These are phyloP conservation scores for Maconellicoccus hirsutus DNA, from an alignment of 1,140 invertebrate genomes.

Conservation along the genomic window DNA sequence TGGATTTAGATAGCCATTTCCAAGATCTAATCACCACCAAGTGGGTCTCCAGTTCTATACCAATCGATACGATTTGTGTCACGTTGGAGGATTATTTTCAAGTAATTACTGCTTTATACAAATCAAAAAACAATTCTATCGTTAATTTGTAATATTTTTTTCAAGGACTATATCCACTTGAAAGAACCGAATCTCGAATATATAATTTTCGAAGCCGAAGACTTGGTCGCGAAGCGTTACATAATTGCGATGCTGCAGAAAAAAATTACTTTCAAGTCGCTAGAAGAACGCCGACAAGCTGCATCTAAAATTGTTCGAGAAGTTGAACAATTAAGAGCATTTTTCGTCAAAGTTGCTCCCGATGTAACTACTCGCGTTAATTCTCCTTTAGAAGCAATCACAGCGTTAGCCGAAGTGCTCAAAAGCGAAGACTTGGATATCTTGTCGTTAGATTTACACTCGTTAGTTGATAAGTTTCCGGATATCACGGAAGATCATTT, in stretches of 20 bases:
- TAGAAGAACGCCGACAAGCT: conserved; percentile 68
- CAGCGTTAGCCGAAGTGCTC: conserved; percentile 69
- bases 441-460: conserved; percentile 79
- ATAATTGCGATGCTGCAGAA: conserved; percentile 75
- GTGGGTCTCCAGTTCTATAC: conserved; percentile 65
- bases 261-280: conserved; percentile 63
- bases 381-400: conserved; percentile 70
- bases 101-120: conserved; percentile 21
- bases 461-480: conserved; percentile 80
- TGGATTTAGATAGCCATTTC: conserved; percentile 79
- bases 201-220: conserved; percentile 72
- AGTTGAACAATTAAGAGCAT: conserved; percentile 61
- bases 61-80: conserved; percentile 82
- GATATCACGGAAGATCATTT: conserved; percentile 84
- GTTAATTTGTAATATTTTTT: not conserved
- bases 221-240: conserved; percentile 72
- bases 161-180: conserved; percentile 75
- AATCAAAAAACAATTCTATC: too few relatives aligned
- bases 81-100: conserved; percentile 88
- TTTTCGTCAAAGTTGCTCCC: conserved; percentile 62
- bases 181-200: conserved; percentile 74
- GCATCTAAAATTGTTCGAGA: conserved; percentile 77
- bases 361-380: conserved; percentile 49
- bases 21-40: conserved; percentile 72
- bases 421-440: conserved; percentile 81